These are phyloP conservation scores for Saguinus imperator DNA, from an alignment of 2,113 vertebrate genomes.

Conservation along the genomic window DNA sequence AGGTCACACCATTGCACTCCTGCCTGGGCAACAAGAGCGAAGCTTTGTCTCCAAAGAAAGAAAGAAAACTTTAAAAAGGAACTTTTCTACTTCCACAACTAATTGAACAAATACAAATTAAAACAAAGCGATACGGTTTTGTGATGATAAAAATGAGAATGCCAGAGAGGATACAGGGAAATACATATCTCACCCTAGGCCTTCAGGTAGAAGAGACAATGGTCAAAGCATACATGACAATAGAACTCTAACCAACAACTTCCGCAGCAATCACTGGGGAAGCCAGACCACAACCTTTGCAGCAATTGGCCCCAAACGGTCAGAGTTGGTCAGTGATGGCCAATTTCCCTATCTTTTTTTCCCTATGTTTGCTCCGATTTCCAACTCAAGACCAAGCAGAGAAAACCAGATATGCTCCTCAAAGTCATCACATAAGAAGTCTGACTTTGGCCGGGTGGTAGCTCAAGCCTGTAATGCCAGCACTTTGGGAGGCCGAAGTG, in stretches of 20 bases:
- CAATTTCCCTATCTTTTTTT: not conserved
- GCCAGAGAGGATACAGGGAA: not conserved
- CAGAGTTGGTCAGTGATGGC: too few species aligned
- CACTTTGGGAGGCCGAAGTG: too few species aligned
- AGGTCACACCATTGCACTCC: too few species aligned
- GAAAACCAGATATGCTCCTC: not conserved
- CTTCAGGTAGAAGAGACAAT: not conserved
- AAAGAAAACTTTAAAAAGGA: too few species aligned
- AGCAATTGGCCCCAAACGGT: not conserved
- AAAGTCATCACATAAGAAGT: not conserved
- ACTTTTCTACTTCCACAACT: not conserved
- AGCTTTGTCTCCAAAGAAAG: too few species aligned
- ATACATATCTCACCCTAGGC: not conserved
- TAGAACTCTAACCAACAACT: not conserved
- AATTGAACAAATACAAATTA: not conserved
- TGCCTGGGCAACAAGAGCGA: too few species aligned
- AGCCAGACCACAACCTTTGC: not conserved
- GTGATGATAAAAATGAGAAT: not conserved
- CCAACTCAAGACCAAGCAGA: not conserved
- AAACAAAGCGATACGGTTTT: not conserved
- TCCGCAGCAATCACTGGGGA: not conserved
- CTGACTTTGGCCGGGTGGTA: too few species aligned
- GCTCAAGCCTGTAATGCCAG: too few species aligned
- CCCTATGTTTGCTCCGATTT: not conserved
- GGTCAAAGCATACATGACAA: not conserved